Conservation (phyloP, 2,113 vertebrate species). For the Xyliphius kryptos region DNA sequence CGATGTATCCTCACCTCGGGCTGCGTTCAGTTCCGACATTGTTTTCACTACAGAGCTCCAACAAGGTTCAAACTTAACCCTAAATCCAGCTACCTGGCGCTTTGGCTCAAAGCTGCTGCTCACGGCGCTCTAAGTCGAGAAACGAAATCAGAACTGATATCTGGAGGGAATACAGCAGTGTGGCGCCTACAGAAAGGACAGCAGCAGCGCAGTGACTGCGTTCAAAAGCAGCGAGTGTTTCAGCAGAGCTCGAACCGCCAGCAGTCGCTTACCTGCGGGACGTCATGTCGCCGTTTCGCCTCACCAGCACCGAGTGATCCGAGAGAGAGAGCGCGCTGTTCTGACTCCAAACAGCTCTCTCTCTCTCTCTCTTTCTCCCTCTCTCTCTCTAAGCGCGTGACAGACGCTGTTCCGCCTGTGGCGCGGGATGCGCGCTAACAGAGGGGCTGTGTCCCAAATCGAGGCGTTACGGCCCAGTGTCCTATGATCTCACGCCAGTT, state of each 20-base stretch:
- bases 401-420: neutral
- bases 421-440: slow-evolving; percentile 20
- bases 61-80: neutral
- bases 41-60: neutral
- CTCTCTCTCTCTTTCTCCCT: neutral
- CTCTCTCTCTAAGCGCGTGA: neutral
- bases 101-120: neutral
- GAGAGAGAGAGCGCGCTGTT: neutral
- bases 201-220: neutral
- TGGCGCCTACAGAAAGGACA: neutral
- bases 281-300: slow-evolving; percentile 65
- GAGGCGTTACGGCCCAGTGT: no score
- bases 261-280: slow-evolving; percentile 73
- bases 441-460: neutral
- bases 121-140: neutral
- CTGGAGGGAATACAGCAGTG: neutral
- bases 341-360: neutral
- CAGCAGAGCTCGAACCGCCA: slow-evolving; percentile 1
- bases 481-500: no score
- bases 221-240: neutral
- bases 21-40: neutral
- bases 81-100: neutral
- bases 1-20: neutral
- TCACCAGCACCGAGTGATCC: neutral
- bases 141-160: neutral